phyloP scores from a whole-genome alignment of 1,140 invertebrate genomes.

The Drosophila obscura region DNA sequence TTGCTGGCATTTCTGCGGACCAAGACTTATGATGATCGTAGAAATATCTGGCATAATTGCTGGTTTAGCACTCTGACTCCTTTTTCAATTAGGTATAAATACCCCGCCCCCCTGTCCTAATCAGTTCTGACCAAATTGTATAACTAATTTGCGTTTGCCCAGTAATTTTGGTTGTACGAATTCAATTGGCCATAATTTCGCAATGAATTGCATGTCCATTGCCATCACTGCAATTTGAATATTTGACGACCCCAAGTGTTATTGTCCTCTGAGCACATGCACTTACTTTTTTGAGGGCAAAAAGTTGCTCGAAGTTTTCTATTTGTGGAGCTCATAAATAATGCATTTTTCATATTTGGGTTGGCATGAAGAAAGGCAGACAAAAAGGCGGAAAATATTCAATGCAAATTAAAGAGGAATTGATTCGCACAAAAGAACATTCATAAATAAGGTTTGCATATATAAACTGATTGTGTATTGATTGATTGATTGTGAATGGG shows the following conservation, averaged over 20 bases:
- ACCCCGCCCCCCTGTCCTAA: constrained; percentile 17
- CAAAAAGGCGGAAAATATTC: too few relatives aligned
- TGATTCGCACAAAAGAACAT: too few relatives aligned
- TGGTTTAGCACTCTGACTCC: constrained; percentile 32
- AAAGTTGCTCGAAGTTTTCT: neutral
- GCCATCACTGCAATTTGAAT: constrained; percentile 42
- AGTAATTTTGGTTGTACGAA: constrained; percentile 37
- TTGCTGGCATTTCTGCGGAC: constrained; percentile 54
- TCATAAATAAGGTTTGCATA: too few relatives aligned
- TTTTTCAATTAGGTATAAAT: constrained; percentile 67
- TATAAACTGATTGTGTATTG: too few relatives aligned
- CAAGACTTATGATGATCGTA: constrained; percentile 63
- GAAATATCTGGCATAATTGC: constrained; percentile 69
- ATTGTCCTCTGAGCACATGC: constrained; percentile 17
- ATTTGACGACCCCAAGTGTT: constrained; percentile 40
- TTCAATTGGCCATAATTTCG: constrained; percentile 63
- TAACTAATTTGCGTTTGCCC: constrained; percentile 18
- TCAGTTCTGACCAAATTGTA: constrained; percentile 46
- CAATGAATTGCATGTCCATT: constrained; percentile 31
- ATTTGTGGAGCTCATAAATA: constrained; percentile 17
- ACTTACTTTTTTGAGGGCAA: neutral
- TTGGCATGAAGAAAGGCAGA: neutral
- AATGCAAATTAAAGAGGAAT: too few relatives aligned
- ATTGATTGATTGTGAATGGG: too few relatives aligned
- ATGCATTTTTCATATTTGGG: neutral